Percentiles rank a stretch among this genome's conserved stretches.
Conservation (phyloP, 2,797 vertebrate genomes). For the Notolabrus celidotus region DNA sequence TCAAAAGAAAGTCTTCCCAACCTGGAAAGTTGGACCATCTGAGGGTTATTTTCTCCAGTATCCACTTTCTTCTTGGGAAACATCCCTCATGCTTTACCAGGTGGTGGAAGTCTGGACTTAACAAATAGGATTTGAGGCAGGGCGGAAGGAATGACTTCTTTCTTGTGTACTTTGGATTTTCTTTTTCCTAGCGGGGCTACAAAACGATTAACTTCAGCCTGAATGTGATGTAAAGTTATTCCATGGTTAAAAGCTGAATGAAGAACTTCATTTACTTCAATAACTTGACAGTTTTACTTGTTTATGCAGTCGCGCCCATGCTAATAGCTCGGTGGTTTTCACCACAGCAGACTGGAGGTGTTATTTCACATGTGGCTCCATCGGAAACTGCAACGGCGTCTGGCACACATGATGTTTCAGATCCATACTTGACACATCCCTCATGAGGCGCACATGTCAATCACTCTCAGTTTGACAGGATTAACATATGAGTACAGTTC, state of each 20-base stretch:
- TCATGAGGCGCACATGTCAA: conserved; percentile 42
- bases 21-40: neutral
- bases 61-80: neutral
- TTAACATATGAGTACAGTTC: conserved; percentile 50
- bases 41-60: neutral
- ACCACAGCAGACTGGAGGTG: conserved; percentile 13
- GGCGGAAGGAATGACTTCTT: conserved; percentile 20
- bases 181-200: conserved; percentile 5
- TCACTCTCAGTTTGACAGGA: conserved; percentile 47
- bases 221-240: conserved; percentile 13
- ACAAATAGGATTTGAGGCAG: neutral
- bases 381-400: conserved; percentile 1
- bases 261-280: conserved; percentile 6
- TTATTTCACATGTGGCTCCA: conserved; percentile 5
- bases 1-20: neutral
- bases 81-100: conserved; percentile 1
- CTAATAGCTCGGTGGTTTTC: conserved; percentile 34
- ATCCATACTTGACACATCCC: neutral
- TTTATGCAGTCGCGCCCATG: conserved; percentile 25
- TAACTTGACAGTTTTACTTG: conserved; percentile 30
- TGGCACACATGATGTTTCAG: conserved; percentile 12
- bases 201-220: neutral
- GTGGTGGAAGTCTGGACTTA: conserved; percentile 22
- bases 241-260: conserved; percentile 2
- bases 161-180: conserved; percentile 24